Base-by-base conservation (phyloP, 1,140 invertebrate genomes). In the Aricia agestis region DNA sequence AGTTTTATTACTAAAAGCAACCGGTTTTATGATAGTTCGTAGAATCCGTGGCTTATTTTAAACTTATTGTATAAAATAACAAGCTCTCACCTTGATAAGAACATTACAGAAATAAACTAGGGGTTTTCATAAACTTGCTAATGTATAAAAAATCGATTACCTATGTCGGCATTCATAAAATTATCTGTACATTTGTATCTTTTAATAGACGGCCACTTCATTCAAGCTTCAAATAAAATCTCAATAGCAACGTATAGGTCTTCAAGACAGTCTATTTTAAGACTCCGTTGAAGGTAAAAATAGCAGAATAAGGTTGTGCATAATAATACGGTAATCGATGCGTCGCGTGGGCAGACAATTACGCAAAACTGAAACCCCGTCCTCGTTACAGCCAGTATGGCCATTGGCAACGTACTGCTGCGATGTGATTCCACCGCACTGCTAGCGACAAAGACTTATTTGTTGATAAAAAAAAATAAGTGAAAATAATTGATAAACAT, bases 291-390 rank as follows among this genome's bases (percentile, higher is more conserved):
- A 19, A 19, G 59, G 10, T 25, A 63, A 11, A 63, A 63, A 63
- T 63, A 63, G 18, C 18, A 17, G 18, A 19, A 59, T 19, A 52
- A 19, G 59, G 59, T 63, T 63, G 59, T 25, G 18, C 59, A 52
- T 63, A 18, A 63, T 63, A 63, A 63, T 63, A 63, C 59, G 59
- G 59, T 63, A 63, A 63, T 63, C 59, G 59, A 63, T 63, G 59
- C 18, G 19, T 25, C 18, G 59, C 59, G 59, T 63, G 59, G 59
- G 59, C 59, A 25, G 59, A 63, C 59, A 63, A 63, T 63, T 63
- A 63, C 59, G 59, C 59, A 19, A 63, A 63, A 63, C n/a, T 59
- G 19, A 59, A 59, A 59, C 58, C 58, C 58, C 59, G 17, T 63
- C 18, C 59, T 63, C 19, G 59, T 63, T 63, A 63, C 19, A 63